Evolutionary conservation across 2,888 invertebrate species (phyloP).

Genomic region (Crepidodera aurea): DNA sequence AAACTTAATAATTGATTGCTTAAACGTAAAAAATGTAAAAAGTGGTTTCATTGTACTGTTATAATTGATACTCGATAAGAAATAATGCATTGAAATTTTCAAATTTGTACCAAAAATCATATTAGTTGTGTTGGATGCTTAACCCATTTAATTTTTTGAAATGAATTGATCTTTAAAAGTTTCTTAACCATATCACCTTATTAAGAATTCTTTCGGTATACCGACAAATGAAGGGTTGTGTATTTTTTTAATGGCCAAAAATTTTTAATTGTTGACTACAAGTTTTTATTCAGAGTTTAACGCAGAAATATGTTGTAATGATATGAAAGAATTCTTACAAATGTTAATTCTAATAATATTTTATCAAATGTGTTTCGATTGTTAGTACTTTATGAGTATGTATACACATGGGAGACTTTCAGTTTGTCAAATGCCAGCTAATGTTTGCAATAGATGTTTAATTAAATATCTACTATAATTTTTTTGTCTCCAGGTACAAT

Average conservation of each 20-base stretch:
- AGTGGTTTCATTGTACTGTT: no score
- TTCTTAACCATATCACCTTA: not conserved
- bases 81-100: no score
- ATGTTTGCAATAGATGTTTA: no score
- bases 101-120: no score
- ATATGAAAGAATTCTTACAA: constrained; percentile 19
- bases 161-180: not conserved
- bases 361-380: constrained; percentile 25
- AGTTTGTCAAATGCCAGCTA: not conserved
- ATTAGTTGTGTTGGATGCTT: not conserved
- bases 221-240: not conserved
- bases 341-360: constrained; percentile 14
- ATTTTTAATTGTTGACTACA: constrained; percentile 5
- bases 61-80: no score
- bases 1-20: no score
- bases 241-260: not conserved
- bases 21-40: no score
- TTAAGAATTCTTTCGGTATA: constrained; percentile 11
- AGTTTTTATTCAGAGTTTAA: not conserved
- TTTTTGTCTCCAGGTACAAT: no score
- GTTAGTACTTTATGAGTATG: constrained; percentile 34
- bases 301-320: not conserved
- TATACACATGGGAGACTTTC: constrained; percentile 19
- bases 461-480: no score
- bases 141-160: not conserved